These are phyloP conservation scores for Junonia oenone DNA, from an alignment of 2,888 invertebrate genomes.

Conservation along the genomic window DNA sequence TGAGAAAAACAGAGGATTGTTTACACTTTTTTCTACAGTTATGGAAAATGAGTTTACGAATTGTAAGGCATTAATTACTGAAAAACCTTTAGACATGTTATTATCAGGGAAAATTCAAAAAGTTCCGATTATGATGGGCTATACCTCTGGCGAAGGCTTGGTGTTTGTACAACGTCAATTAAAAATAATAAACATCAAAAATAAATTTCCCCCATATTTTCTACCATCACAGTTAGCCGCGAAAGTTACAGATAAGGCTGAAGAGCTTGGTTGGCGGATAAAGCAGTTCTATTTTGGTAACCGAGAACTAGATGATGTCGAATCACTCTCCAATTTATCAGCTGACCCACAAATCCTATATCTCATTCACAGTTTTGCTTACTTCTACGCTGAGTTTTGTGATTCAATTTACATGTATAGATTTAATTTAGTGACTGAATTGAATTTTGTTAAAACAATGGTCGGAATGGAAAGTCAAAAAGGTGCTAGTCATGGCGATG, in stretches of 20 bases:
- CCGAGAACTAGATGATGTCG: conserved; percentile 27
- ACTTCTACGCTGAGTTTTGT: conserved; percentile 28
- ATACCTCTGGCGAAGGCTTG: conserved; percentile 42
- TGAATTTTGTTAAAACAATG: conserved; percentile 36
- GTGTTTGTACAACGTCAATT: conserved; percentile 26
- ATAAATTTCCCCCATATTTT: conserved; percentile 34
- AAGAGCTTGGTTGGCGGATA: conserved; percentile 34
- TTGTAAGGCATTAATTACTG: conserved; percentile 38
- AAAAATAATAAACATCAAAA: conserved; percentile 36
- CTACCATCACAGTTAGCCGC: too few relatives aligned
- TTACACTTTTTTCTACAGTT: conserved; percentile 42
- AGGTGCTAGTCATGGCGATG: conserved; percentile 63
- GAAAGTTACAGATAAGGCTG: conserved; percentile 21
- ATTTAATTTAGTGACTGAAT: conserved; percentile 37
- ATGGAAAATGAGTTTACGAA: conserved; percentile 41
- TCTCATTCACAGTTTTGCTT: conserved; percentile 33
- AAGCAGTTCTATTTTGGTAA: conserved; percentile 33
- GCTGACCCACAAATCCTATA: conserved; percentile 34
- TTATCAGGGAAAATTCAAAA: conserved; percentile 32
- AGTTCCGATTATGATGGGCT: conserved; percentile 42
- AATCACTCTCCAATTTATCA: conserved; percentile 24
- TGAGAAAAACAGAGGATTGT: conserved; percentile 40
- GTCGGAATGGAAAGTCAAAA: conserved; percentile 17
- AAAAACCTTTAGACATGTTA: conserved; percentile 36
- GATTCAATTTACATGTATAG: conserved; percentile 35